Conservation (phyloP, 2,113 vertebrate species). For the Todiramphus chloris region DNA sequence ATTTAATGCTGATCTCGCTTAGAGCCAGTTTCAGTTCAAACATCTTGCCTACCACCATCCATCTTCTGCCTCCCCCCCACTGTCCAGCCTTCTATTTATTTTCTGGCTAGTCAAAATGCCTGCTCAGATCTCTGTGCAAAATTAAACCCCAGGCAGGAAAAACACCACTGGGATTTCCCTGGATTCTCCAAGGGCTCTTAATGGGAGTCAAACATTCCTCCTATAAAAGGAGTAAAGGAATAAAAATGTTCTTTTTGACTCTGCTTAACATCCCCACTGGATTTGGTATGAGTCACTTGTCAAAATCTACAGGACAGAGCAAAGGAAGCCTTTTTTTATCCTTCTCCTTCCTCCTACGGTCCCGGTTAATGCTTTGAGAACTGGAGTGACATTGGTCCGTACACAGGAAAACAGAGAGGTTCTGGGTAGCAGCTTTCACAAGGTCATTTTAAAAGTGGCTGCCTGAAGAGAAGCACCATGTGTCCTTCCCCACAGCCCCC, state of each 20-base stretch:
- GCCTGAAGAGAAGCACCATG: not conserved
- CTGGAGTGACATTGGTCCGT: accelerated
- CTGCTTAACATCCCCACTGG: not conserved
- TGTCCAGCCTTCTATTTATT: not conserved
- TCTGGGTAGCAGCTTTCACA: constrained; percentile 21
- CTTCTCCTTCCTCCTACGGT: not conserved
- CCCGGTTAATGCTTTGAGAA: not conserved
- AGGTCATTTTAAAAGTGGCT: not conserved
- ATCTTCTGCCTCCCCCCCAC: not conserved
- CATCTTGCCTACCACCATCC: not conserved
- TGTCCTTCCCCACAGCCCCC: not conserved
- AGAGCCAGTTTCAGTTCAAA: not conserved
- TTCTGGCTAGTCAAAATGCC: not conserved
- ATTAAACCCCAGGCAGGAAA: not conserved
- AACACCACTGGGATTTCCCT: not conserved
- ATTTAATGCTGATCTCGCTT: not conserved
- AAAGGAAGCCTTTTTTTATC: not conserved
- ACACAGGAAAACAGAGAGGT: not conserved
- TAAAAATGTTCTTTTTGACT: not conserved
- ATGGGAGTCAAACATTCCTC: not conserved
- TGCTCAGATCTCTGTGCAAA: not conserved
- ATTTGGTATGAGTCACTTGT: not conserved
- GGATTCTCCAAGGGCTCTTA: not conserved
- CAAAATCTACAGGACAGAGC: not conserved
- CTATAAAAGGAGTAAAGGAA: not conserved